Evolutionary conservation across 2,888 invertebrate species (phyloP).

Genomic region (Rotaria macrura): DNA sequence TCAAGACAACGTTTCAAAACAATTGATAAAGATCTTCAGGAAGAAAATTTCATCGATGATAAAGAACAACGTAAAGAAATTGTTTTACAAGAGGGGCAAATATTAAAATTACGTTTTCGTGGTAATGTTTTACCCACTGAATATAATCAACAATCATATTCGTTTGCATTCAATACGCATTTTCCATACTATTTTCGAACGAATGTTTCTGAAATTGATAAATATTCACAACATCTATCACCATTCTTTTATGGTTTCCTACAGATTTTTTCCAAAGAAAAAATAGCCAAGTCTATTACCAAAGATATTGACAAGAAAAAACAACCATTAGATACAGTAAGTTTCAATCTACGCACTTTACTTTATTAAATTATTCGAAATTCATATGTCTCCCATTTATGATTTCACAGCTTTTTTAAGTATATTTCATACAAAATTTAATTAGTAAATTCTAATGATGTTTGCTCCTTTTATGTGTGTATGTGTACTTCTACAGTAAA

Average conservation of each 20-base stretch:
- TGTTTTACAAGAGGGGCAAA: slow-evolving; percentile 18
- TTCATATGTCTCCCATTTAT: no score
- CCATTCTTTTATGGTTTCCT: neutral
- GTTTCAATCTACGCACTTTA: neutral
- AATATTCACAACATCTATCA: slow-evolving; percentile 15
- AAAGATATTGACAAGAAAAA: neutral
- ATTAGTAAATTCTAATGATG: no score
- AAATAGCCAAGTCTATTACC: neutral
- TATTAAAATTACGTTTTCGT: slow-evolving; percentile 18
- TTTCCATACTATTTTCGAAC: neutral
- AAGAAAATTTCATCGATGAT: neutral
- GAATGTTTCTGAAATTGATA: neutral
- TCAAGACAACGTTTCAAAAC: neutral
- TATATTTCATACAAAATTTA: no score
- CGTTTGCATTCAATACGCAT: slow-evolving; percentile 7
- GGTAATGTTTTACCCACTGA: neutral
- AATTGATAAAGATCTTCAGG: neutral
- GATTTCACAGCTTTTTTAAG: no score
- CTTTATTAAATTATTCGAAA: no score
- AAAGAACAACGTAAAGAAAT: neutral
- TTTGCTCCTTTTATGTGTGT: no score
- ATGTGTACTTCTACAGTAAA: no score
- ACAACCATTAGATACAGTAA: neutral
- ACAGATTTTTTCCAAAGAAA: neutral
- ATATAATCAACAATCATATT: neutral